Base-by-base conservation (phyloP, 2,888 invertebrate genomes). In the Charanyca ferruginea region DNA sequence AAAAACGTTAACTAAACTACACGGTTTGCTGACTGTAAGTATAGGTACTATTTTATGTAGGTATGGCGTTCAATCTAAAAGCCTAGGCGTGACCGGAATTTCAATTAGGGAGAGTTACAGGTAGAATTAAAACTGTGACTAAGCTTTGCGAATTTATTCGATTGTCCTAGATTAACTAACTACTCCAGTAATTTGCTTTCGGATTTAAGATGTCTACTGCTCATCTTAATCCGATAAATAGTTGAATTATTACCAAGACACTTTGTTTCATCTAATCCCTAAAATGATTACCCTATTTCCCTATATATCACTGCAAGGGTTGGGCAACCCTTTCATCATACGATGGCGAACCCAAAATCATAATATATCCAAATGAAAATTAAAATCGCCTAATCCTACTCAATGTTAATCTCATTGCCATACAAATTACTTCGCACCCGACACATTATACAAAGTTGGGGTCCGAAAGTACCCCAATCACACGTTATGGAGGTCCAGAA, bases 381-480 rank as follows among this genome's bases (percentile, higher is more conserved):
- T 82, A 81, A 81, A 83, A 81, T 67, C 54, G 60, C 54, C 72
- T 78, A 78, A 83, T 78, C 79, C 83, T 66, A 61, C 81, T 83
- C 73, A 76, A 81, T 81, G 81, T 73, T 80, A 83, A 83, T 83
- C 81, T 76, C 79, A 70, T 83, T 66, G 73, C 79, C 67, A 79
- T 77, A 81, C 83, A 81, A 81, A 81, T 81, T 83, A 81, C 78
- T 78, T 83, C 75, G 77, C 83, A 77, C 83, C 80, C 77, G 61
- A 69, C 79, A 72, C 49, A 65, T 81, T 81, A 79, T 75, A 63
- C 67, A 58, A 62, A 76, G 66, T 70, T 71, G 51, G 80, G 80
- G 73, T 72, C 69, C 57, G n/a, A 63, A 76, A 77, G 77, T 77
- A 83, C 83, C 85, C 85, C 82, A 84, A 85, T 85, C 84, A 83